Conservation (phyloP, 2,888 invertebrate species). For the Acleris cristana region DNA sequence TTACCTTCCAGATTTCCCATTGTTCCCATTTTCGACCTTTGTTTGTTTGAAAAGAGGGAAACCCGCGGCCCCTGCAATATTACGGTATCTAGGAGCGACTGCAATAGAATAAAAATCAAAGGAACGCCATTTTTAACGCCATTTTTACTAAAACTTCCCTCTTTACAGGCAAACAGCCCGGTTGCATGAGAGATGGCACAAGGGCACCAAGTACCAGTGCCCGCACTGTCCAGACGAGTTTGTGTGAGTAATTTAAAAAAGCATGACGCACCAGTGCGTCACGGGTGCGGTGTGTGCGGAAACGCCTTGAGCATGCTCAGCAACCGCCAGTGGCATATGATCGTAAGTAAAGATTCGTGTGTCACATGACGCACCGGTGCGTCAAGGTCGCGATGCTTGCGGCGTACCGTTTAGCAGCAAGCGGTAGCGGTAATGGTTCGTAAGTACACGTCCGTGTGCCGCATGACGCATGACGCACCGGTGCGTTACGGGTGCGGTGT, state of each 20-base stretch:
- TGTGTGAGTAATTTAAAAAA: conserved; percentile 57
- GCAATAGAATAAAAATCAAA: no score
- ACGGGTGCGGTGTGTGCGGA: conserved; percentile 65
- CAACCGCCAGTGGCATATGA: conserved; percentile 74
- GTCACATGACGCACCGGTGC: conserved; percentile 64
- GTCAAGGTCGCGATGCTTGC: conserved; percentile 68
- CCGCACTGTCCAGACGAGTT: conserved; percentile 72
- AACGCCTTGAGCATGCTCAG: conserved; percentile 73
- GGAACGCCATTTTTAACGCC: no score
- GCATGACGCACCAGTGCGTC: conserved; percentile 48
- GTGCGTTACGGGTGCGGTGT: conserved; percentile 58
- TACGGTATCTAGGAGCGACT: no score
- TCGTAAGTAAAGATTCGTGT: conserved; percentile 57
- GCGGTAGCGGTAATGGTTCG: no score
- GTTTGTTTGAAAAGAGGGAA: no score
- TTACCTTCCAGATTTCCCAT: no score
- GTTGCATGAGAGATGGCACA: conserved; percentile 74
- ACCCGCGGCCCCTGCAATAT: no score
- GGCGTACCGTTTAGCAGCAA: conserved; percentile 61
- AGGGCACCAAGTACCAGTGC: conserved; percentile 70
- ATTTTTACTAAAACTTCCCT: no score
- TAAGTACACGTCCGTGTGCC: conserved; percentile 46
- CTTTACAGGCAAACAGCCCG: conserved; percentile 63
- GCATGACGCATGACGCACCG: conserved; percentile 62
- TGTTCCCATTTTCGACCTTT: no score